Percentiles rank a stretch among this genome's conserved stretches.
phyloP scores from a whole-genome alignment of 2,888 invertebrate species.

The Eustalomyia histrio region DNA sequence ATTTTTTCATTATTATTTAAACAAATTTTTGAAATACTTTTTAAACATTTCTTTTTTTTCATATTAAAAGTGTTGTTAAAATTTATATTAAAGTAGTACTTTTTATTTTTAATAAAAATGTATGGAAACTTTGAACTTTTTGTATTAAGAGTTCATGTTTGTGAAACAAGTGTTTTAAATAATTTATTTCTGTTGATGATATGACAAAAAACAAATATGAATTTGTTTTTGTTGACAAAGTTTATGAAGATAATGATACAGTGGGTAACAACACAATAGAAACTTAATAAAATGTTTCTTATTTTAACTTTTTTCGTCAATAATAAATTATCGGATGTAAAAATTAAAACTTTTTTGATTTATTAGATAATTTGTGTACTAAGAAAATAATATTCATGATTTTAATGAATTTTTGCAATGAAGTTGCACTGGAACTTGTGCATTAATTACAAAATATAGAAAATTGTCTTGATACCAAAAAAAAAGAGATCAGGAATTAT shows the following conservation, averaged over 20 bases:
- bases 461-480: too few relatives aligned
- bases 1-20: constrained; percentile 46
- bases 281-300: too few relatives aligned
- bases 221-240: neutral
- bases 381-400: too few relatives aligned
- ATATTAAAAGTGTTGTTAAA: constrained; percentile 6
- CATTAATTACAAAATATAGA: too few relatives aligned
- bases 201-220: neutral
- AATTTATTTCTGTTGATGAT: neutral
- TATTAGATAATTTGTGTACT: too few relatives aligned
- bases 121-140: constrained; percentile 57
- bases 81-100: constrained; percentile 9
- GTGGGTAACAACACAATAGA: too few relatives aligned
- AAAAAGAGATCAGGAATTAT: too few relatives aligned
- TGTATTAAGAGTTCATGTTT: constrained; percentile 44
- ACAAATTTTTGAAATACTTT: constrained; percentile 33
- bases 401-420: too few relatives aligned
- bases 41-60: neutral
- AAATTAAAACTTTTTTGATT: too few relatives aligned
- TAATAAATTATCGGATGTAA: too few relatives aligned
- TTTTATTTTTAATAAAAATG: constrained; percentile 14
- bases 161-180: constrained; percentile 11
- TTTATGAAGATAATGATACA: neutral
- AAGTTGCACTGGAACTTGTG: too few relatives aligned
- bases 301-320: too few relatives aligned